phyloP scores from a whole-genome alignment of 2,888 invertebrate genomes.

The Pheosia tremula region DNA sequence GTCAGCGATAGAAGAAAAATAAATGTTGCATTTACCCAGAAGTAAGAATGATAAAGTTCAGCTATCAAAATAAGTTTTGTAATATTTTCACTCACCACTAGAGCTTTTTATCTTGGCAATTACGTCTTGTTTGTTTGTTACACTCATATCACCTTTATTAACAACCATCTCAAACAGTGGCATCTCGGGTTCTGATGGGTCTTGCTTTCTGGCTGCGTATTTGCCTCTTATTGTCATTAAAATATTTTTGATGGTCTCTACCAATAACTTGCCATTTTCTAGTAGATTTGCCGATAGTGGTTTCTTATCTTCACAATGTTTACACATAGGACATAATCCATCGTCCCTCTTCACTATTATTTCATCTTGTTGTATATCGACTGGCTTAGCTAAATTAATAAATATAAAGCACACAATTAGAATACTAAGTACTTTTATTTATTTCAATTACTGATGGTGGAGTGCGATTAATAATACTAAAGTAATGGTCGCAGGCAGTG shows the following conservation, averaged over 20 bases:
- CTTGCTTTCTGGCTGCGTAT: neutral
- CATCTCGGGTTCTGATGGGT: neutral
- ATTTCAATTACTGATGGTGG: too few species aligned
- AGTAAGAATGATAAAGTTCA: too few species aligned
- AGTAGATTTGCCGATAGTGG: neutral
- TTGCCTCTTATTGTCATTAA: neutral
- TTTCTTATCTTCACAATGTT: neutral
- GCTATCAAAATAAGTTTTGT: neutral
- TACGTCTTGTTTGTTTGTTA: slow-evolving; percentile 18
- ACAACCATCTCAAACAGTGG: slow-evolving; percentile 12
- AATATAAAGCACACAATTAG: too few species aligned
- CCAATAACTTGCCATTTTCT: neutral
- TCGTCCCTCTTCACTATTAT: neutral
- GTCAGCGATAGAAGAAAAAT: too few species aligned
- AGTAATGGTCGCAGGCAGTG: too few species aligned
- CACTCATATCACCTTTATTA: slow-evolving; percentile 6
- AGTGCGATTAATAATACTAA: too few species aligned
- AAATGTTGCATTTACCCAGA: too few species aligned
- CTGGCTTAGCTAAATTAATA: too few species aligned
- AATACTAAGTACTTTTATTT: too few species aligned
- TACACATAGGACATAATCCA: slow-evolving; percentile 1
- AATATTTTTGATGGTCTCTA: neutral
- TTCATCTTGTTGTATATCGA: too few species aligned
- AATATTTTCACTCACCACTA: neutral
- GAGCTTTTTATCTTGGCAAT: slow-evolving; percentile 10